Evolutionary conservation across 2,113 vertebrate genomes (phyloP), one percentile per base, ranked within the genome.

Genomic region (Thamnaconus septentrionalis): DNA sequence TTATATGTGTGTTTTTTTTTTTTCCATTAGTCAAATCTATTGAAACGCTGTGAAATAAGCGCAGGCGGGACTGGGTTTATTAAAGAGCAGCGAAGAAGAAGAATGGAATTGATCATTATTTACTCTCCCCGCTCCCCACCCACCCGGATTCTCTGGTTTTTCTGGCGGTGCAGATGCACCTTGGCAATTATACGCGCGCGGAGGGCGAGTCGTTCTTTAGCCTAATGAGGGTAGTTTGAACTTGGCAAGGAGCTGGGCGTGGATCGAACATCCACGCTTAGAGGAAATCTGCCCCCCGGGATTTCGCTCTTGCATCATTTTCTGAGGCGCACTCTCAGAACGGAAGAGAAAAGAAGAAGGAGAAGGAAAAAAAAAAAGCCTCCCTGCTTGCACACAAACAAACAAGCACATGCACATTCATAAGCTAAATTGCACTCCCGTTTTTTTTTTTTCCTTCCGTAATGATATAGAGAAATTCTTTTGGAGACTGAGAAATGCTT

Each of bases 181-280:
- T 76, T 81, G 74, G 80, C 76, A 73, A 51, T 73, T 81, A 71
- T 66, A 69, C 73, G 75, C 54, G 66, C 73, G 75, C 54, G 57
- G 64, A 79, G 75, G 62, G 56, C 53, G 54, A 84, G 75, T 59
- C 18, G 74, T 86, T 31, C 83, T 81, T 86, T 68, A 85, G 76
- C 82, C 71, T 86, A 88, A 89, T 86, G 84, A 85, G 88, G 71
- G 78, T 56, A 78, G 81, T 87, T 89, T 81, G 74, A 73, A 79
- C 79, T 85, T 81, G 84, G 85, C 85, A 83, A 69, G 51, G 62
- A 80, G 77, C 56, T 64, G 61, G 66, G 64, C 45, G 47, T 64
- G 65, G 74, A 86, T 88, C 56, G 78, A 88, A 83, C 71, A 75
- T 64, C 61, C 8, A 70, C 61, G 70, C 80, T 89, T 81, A 73